Percentiles rank a stretch among this genome's conserved stretches.
Conservation (phyloP, 2,888 invertebrate genomes). For the Salpingus planirostris region DNA sequence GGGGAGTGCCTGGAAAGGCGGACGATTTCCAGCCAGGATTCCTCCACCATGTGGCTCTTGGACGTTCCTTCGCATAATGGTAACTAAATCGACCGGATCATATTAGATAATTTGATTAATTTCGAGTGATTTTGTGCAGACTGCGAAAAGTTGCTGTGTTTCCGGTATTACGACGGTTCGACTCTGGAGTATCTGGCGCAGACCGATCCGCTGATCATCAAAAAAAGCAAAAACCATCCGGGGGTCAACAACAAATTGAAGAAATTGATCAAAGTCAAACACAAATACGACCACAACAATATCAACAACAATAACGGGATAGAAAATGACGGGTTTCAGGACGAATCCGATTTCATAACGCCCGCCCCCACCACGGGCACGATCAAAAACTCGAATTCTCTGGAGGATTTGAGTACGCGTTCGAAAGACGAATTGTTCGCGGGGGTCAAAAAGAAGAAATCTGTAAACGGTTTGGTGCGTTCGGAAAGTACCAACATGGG, state of each 20-base stretch:
- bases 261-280: slow-evolving; percentile 43
- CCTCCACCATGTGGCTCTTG: slow-evolving; percentile 62
- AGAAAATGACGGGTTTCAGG: slow-evolving; percentile 39
- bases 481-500: slow-evolving; percentile 46
- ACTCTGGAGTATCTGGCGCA: slow-evolving; percentile 57
- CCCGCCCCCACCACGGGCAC: slow-evolving; percentile 26
- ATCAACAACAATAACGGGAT: too few species aligned
- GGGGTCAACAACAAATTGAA: slow-evolving; percentile 46
- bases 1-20: slow-evolving; percentile 40
- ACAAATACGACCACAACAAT: slow-evolving; percentile 35
- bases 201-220: slow-evolving; percentile 53
- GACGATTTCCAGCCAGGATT: slow-evolving; percentile 45
- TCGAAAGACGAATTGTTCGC: slow-evolving; percentile 24
- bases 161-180: slow-evolving; percentile 60
- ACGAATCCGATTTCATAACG: slow-evolving; percentile 30
- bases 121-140: too few species aligned
- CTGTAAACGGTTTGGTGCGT: slow-evolving; percentile 31
- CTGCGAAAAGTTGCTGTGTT: slow-evolving; percentile 59
- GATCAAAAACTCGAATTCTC: slow-evolving; percentile 30
- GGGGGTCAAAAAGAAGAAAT: slow-evolving; percentile 40
- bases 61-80: slow-evolving; percentile 60
- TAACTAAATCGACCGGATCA: slow-evolving; percentile 30
- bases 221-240: slow-evolving; percentile 37
- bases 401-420: slow-evolving; percentile 31
- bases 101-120: slow-evolving; percentile 2